These are phyloP conservation scores for Glaucomys volans DNA, from an alignment of 2,113 vertebrate species.

Conservation along the genomic window DNA sequence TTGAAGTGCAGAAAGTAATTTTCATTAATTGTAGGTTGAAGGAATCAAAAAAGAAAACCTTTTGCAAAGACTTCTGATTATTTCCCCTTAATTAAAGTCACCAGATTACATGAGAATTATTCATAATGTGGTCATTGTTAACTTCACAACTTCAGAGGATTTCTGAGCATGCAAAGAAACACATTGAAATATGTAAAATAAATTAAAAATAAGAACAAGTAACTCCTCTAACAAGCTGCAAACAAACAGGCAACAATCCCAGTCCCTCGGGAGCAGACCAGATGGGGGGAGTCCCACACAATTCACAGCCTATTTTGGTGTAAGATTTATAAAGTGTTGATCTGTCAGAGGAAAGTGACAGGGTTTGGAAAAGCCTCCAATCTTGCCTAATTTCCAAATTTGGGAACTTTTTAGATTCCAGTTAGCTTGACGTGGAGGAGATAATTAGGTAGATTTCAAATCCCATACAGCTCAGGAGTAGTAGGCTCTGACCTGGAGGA, in stretches of 20 bases:
- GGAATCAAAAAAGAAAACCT: background rate
- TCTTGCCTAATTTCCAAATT: background rate
- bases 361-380: background rate
- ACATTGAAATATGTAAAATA: background rate
- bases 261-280: background rate
- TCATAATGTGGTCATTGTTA: background rate
- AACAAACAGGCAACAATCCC: background rate
- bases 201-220: background rate
- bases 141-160: background rate
- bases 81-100: background rate
- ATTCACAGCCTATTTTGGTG: background rate
- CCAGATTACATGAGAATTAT: background rate
- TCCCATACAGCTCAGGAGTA: rapidly evolving
- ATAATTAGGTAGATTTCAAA: background rate
- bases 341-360: background rate
- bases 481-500: background rate
- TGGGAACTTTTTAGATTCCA: background rate
- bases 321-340: background rate
- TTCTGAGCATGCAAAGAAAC: background rate
- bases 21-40: background rate
- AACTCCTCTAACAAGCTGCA: background rate
- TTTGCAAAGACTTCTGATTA: background rate
- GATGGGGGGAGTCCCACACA: background rate
- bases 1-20: constrained; percentile 21
- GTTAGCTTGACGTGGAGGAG: background rate